A percentile compares a stretch with the other conserved stretches of the same genome.
Conservation (phyloP, 2,888 invertebrate genomes). For the Stenchaetothrips biformis region DNA sequence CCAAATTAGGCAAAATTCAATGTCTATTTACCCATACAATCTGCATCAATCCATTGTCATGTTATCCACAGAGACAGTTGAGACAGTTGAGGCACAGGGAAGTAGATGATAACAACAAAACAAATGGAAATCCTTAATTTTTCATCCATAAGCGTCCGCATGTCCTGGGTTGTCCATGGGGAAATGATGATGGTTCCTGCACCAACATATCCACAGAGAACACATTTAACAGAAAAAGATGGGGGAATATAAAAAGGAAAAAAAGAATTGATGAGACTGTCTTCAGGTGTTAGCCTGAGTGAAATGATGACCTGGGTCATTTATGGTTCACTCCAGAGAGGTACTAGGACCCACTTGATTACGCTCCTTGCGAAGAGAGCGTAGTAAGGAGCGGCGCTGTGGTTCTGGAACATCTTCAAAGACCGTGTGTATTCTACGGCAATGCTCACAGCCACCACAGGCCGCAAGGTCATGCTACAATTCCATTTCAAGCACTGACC, state of each 20-base stretch:
- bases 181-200: slow-evolving; percentile 1
- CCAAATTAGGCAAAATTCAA: too few relatives aligned
- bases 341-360: background rate
- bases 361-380: background rate
- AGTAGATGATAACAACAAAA: background rate
- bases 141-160: background rate
- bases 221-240: background rate
- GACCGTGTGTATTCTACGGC: background rate
- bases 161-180: background rate
- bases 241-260: background rate
- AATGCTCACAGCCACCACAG: slow-evolving; percentile 2
- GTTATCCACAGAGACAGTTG: background rate
- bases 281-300: background rate
- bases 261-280: background rate
- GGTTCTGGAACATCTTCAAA: slow-evolving; percentile 6
- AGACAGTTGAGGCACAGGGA: background rate
- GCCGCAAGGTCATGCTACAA: background rate
- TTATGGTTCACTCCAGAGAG: background rate
- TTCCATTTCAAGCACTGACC: slow-evolving; percentile 23
- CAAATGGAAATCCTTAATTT: background rate
- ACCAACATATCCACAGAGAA: background rate
- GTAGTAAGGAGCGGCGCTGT: background rate
- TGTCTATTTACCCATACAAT: background rate
- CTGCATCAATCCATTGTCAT: background rate
- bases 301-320: background rate